Conservation (phyloP, 2,888 invertebrate genomes). For the Calliopum simillimum region DNA sequence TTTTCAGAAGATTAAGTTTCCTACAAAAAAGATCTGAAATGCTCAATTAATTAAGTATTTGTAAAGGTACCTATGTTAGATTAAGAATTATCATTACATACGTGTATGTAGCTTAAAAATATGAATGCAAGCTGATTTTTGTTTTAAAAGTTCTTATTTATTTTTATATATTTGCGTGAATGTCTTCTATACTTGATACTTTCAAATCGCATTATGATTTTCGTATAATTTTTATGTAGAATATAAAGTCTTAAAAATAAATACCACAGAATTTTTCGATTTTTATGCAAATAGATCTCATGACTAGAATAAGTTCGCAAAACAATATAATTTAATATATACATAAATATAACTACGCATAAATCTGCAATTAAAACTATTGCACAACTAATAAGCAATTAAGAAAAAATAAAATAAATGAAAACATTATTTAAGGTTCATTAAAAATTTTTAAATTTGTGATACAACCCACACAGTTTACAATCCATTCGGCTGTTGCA, state of each 20-base stretch:
- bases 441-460: not conserved
- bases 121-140: not conserved
- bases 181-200: not conserved
- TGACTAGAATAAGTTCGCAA: slow-evolving; percentile 32
- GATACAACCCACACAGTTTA: not conserved
- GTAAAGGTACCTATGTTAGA: too few relatives aligned
- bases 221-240: slow-evolving; percentile 22
- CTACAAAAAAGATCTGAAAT: too few relatives aligned
- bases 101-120: too few relatives aligned
- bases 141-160: slow-evolving; percentile 1
- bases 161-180: slow-evolving; percentile 10
- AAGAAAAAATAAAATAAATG: not conserved
- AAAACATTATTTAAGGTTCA: not conserved
- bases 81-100: too few relatives aligned
- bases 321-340: slow-evolving; percentile 6
- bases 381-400: slow-evolving; percentile 19
- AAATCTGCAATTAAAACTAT: slow-evolving; percentile 12
- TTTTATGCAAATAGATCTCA: not conserved
- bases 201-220: slow-evolving; percentile 10
- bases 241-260: slow-evolving; percentile 39
- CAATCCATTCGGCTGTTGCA: slow-evolving; percentile 20
- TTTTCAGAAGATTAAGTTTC: too few relatives aligned
- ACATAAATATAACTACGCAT: not conserved
- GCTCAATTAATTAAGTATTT: too few relatives aligned
- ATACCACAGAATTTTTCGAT: slow-evolving; percentile 43